These are phyloP conservation scores for Ceriagrion tenellum DNA, from an alignment of 2,888 invertebrate genomes.

Conservation along the genomic window DNA sequence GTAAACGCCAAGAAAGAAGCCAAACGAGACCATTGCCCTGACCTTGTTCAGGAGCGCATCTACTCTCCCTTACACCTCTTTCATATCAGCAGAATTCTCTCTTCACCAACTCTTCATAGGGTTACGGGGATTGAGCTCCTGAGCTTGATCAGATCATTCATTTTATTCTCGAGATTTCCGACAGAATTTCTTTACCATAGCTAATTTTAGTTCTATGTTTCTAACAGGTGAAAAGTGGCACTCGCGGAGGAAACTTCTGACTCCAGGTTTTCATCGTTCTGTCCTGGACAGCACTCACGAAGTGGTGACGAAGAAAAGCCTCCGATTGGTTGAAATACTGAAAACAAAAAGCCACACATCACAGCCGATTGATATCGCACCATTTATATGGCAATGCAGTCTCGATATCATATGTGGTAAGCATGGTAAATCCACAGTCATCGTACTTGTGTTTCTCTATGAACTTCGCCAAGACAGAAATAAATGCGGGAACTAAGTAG, in stretches of 20 bases:
- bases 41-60: too few species aligned
- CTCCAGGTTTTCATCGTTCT: constrained; percentile 68
- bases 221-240: constrained; percentile 69
- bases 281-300: constrained; percentile 65
- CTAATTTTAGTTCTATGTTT: not conserved
- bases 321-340: constrained; percentile 50
- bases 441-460: too few species aligned
- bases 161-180: too few species aligned
- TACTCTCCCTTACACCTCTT: too few species aligned
- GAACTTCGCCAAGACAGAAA: too few species aligned
- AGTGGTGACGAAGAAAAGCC: constrained; percentile 54
- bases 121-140: too few species aligned
- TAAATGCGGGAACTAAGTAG: too few species aligned
- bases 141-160: too few species aligned
- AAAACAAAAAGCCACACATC: not conserved
- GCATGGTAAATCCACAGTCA: not conserved
- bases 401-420: constrained; percentile 69
- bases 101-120: too few species aligned
- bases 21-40: too few species aligned
- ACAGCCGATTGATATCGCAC: constrained; percentile 51
- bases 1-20: too few species aligned
- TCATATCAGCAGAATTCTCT: too few species aligned
- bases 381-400: constrained; percentile 67
- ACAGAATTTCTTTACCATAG: not conserved
- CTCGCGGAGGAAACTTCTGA: constrained; percentile 68